These are phyloP conservation scores for Drosophila sproati DNA, from an alignment of 1,140 invertebrate species.

Conservation along the genomic window DNA sequence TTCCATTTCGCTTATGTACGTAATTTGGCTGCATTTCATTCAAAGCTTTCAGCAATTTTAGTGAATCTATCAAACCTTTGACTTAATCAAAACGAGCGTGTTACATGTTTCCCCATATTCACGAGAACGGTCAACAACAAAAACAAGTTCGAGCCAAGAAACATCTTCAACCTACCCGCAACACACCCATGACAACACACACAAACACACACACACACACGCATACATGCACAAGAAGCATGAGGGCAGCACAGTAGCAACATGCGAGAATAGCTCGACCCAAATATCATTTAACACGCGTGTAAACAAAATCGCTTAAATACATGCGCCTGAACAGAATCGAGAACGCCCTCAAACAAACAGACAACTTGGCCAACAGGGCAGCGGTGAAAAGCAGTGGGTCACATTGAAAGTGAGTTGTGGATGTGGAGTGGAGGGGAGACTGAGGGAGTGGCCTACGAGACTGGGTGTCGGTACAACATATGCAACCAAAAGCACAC, in stretches of 20 bases:
- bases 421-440: background rate
- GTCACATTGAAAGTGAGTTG: constrained; percentile 14
- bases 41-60: background rate
- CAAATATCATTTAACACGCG: constrained; percentile 61
- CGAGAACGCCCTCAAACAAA: constrained; percentile 36
- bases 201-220: constrained; percentile 1
- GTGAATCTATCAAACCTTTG: background rate
- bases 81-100: constrained; percentile 21
- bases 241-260: constrained; percentile 3
- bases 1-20: too few relatives aligned
- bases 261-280: constrained; percentile 28
- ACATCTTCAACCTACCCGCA: constrained; percentile 22
- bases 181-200: background rate
- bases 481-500: background rate
- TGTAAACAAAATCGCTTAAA: constrained; percentile 57
- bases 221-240: constrained; percentile 15
- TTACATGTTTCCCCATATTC: constrained; percentile 13
- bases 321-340: constrained; percentile 31
- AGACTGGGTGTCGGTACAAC: background rate
- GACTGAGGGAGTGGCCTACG: background rate
- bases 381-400: constrained; percentile 15
- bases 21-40: too few relatives aligned
- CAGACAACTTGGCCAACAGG: constrained; percentile 29
- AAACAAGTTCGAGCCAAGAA: constrained; percentile 29
- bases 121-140: constrained; percentile 13